Evolutionary conservation across 2,797 vertebrate species (phyloP), one percentile per base, ranked within the genome.

Genomic region (Falco berigora): DNA sequence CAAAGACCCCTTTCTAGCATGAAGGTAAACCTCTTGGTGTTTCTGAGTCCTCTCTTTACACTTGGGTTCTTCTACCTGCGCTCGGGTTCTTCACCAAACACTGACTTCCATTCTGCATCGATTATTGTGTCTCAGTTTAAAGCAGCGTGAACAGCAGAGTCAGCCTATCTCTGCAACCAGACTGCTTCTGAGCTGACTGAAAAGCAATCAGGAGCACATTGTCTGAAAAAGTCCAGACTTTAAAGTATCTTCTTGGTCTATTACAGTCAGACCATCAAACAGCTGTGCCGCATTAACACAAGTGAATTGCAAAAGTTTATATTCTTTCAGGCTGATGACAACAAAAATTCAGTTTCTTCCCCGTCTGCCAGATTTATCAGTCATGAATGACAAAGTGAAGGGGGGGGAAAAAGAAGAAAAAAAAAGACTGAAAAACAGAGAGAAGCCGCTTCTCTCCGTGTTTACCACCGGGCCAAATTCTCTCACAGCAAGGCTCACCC

Each of bases 201-300:
- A 97, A 94, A 92, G 95, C 94, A 96, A 97, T 96, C 94, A 97
- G 78, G 32, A 82, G 55, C 16, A 38, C 47, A 95, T 94, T 94
- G 92, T 95, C 62, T 92, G 82, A 69, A 93, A 83, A 88, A 94
- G 75, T 81, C 81, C 92, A 78, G 50, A 79, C 61, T 86, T 84
- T 86, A 82, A 95, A 97, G 96, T 93, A 89, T 95, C 86, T 90
- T 82, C 78, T 76, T 87, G 62, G 32, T 93, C 64, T 72, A 93
- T 92, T 92, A 86, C 86, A 93, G 96, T 74, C 80, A 84, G 74
- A 93, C 84, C 49, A 50, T 73, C 79, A 55, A 90, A 88, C 97
- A 97, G 95, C 96, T 97, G 96, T 3, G 2, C 78, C 40, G 52
- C 66, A 90, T 96, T 89, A 97, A 79, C 82, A 69, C 74, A 56